These are phyloP conservation scores for Ceratosolen fusciceps DNA, from an alignment of 1,140 invertebrate species.

Conservation along the genomic window DNA sequence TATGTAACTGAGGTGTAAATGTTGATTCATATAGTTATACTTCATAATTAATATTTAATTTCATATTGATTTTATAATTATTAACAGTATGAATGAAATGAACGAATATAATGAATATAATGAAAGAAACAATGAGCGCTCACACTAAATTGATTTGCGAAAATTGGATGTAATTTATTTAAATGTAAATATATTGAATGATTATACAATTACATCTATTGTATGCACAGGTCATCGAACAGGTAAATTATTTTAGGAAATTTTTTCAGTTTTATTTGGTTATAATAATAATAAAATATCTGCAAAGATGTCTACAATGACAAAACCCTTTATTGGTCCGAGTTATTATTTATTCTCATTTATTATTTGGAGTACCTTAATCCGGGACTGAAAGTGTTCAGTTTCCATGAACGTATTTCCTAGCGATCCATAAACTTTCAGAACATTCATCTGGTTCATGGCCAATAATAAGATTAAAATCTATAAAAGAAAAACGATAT, in stretches of 20 bases:
- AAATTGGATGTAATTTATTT: not conserved
- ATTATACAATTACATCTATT: too few relatives aligned
- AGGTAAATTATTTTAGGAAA: too few relatives aligned
- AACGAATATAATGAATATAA: not conserved
- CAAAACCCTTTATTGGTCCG: not conserved
- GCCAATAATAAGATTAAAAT: slow-evolving; percentile 23
- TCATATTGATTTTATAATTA: too few relatives aligned
- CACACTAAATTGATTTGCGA: not conserved
- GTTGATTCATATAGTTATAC: not conserved
- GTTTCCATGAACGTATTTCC: not conserved
- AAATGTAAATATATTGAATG: slow-evolving; percentile 1
- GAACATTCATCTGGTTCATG: not conserved
- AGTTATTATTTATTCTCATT: not conserved
- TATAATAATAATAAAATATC: not conserved
- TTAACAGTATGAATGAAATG: too few relatives aligned
- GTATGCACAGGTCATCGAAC: too few relatives aligned
- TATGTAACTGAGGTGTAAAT: not conserved
- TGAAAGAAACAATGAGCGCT: not conserved
- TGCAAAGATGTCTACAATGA: not conserved
- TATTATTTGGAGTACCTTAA: not conserved
- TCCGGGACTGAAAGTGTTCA: not conserved
- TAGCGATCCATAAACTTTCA: not conserved
- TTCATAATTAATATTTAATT: not conserved
- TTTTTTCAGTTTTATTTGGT: too few relatives aligned
- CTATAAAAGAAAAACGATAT: not conserved